Evolutionary conservation across 2,113 vertebrate genomes (phyloP).

Genomic region (Myocastor coypus): DNA sequence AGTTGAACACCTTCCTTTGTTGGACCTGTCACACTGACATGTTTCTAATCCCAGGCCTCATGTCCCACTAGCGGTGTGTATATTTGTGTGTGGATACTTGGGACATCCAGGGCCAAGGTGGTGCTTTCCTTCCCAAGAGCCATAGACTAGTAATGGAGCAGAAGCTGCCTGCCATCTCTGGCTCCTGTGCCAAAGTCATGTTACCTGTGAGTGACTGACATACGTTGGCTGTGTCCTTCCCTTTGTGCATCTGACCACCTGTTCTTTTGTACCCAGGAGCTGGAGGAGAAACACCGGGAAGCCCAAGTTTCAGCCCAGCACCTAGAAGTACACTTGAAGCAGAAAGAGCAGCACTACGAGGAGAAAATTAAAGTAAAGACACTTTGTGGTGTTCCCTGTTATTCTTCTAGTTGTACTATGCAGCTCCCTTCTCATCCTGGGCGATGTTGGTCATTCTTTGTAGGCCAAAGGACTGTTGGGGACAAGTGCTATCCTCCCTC

Average conservation of each 20-base stretch:
- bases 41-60: slow-evolving; percentile 35
- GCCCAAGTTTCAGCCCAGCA: slow-evolving; percentile 94
- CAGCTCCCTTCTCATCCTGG: not conserved
- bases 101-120: slow-evolving; percentile 58
- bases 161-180: slow-evolving; percentile 44
- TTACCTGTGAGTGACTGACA: slow-evolving; percentile 55
- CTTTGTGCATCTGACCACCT: slow-evolving; percentile 56
- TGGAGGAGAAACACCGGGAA: slow-evolving; percentile 97
- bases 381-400: slow-evolving; percentile 60
- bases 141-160: slow-evolving; percentile 62
- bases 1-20: slow-evolving; percentile 63
- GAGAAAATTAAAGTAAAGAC: slow-evolving; percentile 97
- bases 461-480: not conserved
- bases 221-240: not conserved
- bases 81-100: not conserved
- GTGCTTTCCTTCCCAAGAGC: slow-evolving; percentile 57
- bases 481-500: not conserved
- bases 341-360: slow-evolving; percentile 97
- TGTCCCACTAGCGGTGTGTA: not conserved
- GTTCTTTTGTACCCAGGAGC: slow-evolving; percentile 89
- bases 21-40: slow-evolving; percentile 21
- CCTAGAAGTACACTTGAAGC: slow-evolving; percentile 95
- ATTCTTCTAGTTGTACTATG: not conserved
- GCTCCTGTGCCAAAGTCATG: slow-evolving; percentile 52
- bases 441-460: not conserved